Evolutionary conservation across 1,140 invertebrate genomes (phyloP).

Genomic region (Zeugodacus cucurbitae): DNA sequence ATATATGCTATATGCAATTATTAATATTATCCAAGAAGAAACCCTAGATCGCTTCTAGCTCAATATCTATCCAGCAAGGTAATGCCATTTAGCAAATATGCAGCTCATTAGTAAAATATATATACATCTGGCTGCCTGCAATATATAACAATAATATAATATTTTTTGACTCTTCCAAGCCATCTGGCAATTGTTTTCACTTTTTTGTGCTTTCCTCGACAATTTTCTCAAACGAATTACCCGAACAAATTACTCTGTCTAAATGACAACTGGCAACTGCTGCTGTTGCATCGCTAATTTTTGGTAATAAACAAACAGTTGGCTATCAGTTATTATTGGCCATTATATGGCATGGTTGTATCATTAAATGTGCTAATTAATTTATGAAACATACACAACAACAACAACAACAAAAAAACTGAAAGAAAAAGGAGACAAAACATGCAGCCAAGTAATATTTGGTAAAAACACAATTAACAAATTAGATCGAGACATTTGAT

Average conservation of each 20-base stretch:
- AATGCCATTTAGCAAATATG: no score
- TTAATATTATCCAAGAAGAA: no score
- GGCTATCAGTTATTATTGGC: slow-evolving; percentile 27
- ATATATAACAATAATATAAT: not conserved
- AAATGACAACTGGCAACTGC: not conserved
- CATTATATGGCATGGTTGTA: slow-evolving; percentile 35
- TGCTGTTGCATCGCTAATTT: not conserved
- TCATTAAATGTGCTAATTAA: slow-evolving; percentile 30
- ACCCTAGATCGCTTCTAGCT: no score
- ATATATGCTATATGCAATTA: no score
- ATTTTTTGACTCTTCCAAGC: not conserved
- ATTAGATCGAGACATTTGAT: slow-evolving; percentile 38
- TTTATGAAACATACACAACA: slow-evolving; percentile 18
- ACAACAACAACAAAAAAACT: not conserved
- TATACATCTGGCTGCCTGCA: no score
- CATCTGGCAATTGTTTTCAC: not conserved
- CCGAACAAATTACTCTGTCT: not conserved
- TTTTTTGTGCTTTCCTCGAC: not conserved
- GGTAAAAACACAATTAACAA: slow-evolving; percentile 36
- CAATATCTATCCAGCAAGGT: no score
- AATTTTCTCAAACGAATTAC: not conserved
- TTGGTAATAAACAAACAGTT: slow-evolving; percentile 31
- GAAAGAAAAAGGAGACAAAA: not conserved
- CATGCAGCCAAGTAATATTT: not conserved
- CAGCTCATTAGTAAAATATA: no score